phyloP scores from a whole-genome alignment of 2,888 invertebrate species.

The Timema podura region DNA sequence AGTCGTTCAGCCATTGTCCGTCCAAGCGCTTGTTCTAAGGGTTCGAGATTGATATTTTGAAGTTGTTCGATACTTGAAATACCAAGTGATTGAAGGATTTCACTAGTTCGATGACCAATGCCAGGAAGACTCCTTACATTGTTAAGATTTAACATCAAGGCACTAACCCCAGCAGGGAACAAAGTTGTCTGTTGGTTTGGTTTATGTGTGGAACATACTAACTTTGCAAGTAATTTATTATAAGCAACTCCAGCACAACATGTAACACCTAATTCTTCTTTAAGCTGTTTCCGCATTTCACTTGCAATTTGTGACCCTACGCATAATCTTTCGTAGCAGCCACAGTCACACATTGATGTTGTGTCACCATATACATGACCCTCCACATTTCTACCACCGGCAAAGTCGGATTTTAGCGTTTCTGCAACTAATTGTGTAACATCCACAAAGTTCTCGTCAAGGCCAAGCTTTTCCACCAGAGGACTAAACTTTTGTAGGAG shows the following conservation, averaged over 20 bases:
- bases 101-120: slow-evolving; percentile 67
- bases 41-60: slow-evolving; percentile 34
- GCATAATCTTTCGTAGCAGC: slow-evolving; percentile 26
- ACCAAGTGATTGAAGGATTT: slow-evolving; percentile 60
- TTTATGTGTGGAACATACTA: slow-evolving; percentile 58
- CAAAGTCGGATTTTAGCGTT: slow-evolving; percentile 16
- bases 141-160: slow-evolving; percentile 61
- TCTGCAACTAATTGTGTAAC: slow-evolving; percentile 59
- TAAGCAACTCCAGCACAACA: slow-evolving; percentile 79
- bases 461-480: slow-evolving; percentile 73
- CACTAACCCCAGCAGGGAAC: slow-evolving; percentile 62
- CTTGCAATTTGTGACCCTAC: slow-evolving; percentile 70
- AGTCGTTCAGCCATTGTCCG: slow-evolving; percentile 22
- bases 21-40: slow-evolving; percentile 50
- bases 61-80: slow-evolving; percentile 65
- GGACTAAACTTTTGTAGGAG: slow-evolving; percentile 67
- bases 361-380: slow-evolving; percentile 27
- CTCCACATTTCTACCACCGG: slow-evolving; percentile 33
- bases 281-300: slow-evolving; percentile 68
- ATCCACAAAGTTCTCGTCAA: slow-evolving; percentile 84
- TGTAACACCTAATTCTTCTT: slow-evolving; percentile 65
- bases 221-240: slow-evolving; percentile 78
- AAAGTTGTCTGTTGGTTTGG: slow-evolving; percentile 80
- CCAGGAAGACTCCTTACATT: slow-evolving; percentile 66
- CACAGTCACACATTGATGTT: slow-evolving; percentile 38